phyloP scores from a whole-genome alignment of 1,140 invertebrate species.

The Thaumatotibia leucotreta region DNA sequence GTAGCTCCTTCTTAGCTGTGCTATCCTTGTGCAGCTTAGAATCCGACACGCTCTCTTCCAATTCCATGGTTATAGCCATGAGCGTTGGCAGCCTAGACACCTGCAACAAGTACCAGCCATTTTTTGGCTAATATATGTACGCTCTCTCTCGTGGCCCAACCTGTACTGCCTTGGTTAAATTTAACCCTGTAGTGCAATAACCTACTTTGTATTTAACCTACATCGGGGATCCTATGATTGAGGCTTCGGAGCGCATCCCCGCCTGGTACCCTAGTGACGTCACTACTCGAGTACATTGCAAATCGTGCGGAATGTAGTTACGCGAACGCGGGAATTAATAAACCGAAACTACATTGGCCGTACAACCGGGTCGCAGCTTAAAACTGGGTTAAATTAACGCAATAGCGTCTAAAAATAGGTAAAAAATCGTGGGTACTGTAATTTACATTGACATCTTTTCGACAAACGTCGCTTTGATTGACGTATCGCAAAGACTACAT shows the following conservation, averaged over 20 bases:
- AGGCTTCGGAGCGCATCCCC: constrained; percentile 58
- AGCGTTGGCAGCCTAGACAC: constrained; percentile 27
- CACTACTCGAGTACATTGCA: constrained; percentile 43
- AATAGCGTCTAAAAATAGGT: constrained; percentile 30
- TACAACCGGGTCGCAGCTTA: constrained; percentile 37
- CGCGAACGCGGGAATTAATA: constrained; percentile 65
- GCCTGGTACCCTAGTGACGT: constrained; percentile 73
- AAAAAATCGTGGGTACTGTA: constrained; percentile 29
- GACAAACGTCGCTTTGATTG: background rate
- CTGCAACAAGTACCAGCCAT: constrained; percentile 49
- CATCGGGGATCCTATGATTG: constrained; percentile 60
- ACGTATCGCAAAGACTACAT: background rate
- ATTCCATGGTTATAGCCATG: constrained; percentile 71
- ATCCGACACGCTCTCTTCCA: constrained; percentile 66
- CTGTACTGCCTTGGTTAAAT: constrained; percentile 58
- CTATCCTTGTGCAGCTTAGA: constrained; percentile 66
- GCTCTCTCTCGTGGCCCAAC: constrained; percentile 29
- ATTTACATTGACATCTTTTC: constrained; percentile 36
- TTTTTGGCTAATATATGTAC: constrained; percentile 37
- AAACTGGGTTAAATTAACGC: constrained; percentile 52
- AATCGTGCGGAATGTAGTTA: constrained; percentile 44
- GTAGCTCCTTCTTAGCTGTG: constrained; percentile 56
- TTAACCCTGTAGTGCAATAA: constrained; percentile 70
- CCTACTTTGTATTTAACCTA: constrained; percentile 75
- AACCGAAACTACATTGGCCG: constrained; percentile 58